Percentiles rank a stretch among this genome's conserved stretches.
These are phyloP conservation scores for Chaunax sp. DNA, from an alignment of 2,797 vertebrate genomes.

Conservation along the genomic window DNA sequence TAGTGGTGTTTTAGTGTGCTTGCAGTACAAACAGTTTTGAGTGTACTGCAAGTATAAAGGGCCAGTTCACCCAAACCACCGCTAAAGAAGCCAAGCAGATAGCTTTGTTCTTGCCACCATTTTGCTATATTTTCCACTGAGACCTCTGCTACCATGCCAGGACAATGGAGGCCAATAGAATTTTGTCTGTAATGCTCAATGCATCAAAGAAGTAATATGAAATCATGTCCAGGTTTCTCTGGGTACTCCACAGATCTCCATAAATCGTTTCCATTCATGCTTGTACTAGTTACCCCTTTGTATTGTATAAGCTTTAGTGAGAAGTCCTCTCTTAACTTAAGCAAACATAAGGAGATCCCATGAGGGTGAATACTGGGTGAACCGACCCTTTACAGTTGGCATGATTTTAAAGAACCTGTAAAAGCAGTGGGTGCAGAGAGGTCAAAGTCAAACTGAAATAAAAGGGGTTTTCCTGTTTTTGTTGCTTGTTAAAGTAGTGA, in stretches of 20 bases:
- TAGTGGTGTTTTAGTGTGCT: no score
- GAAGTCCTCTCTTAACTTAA: neutral
- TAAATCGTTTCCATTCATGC: neutral
- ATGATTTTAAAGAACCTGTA: slow-evolving; percentile 14
- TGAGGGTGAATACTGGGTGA: slow-evolving; percentile 10
- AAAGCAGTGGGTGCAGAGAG: neutral
- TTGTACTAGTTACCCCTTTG: no score
- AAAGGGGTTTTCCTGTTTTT: neutral
- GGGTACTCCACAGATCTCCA: neutral
- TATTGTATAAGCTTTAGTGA: neutral
- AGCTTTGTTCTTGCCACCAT: neutral
- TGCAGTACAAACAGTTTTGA: slow-evolving; percentile 6
- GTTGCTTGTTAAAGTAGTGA: neutral
- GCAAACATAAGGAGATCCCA: neutral
- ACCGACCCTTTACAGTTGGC: slow-evolving; percentile 20
- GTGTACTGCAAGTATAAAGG: slow-evolving; percentile 14
- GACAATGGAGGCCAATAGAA: neutral
- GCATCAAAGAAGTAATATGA: neutral
- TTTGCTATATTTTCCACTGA: neutral
- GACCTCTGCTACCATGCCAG: neutral
- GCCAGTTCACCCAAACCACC: slow-evolving; percentile 21
- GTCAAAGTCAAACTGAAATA: slow-evolving; percentile 6
- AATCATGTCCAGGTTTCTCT: neutral
- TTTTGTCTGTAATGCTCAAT: neutral
- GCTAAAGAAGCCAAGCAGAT: neutral